Conservation (phyloP, 2,888 invertebrate species). For the Augiades crinisus region DNA sequence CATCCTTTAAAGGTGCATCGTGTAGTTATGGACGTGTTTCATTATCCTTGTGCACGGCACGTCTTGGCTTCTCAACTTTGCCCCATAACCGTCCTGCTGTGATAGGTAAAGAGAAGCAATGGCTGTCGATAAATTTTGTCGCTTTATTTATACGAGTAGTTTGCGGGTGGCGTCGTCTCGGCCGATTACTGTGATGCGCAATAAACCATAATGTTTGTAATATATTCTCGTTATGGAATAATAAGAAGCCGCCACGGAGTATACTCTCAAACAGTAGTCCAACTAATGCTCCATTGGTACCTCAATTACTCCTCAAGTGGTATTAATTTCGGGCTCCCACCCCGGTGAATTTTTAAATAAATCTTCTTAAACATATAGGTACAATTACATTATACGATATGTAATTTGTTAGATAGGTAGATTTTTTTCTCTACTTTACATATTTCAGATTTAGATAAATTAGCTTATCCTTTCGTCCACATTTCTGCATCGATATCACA, state of each 20-base stretch:
- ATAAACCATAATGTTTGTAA: conserved; percentile 29
- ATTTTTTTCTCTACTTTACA: no score
- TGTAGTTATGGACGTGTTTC: conserved; percentile 9
- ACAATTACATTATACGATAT: no score
- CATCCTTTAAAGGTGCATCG: conserved; percentile 11
- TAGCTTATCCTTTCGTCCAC: no score
- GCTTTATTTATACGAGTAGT: conserved; percentile 47
- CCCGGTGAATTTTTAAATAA: no score
- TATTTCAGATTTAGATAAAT: no score
- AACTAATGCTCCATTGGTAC: no score
- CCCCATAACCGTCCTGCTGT: conserved; percentile 64
- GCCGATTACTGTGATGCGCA: conserved; percentile 40
- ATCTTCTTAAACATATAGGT: no score
- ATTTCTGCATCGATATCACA: no score
- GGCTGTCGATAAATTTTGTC: conserved; percentile 55
- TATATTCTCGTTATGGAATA: conserved; percentile 23
- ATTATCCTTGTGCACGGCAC: conserved; percentile 38
- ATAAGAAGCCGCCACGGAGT: conserved; percentile 15
- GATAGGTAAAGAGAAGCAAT: conserved; percentile 61
- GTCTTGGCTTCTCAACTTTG: conserved; percentile 57
- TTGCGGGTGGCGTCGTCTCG: conserved; percentile 40
- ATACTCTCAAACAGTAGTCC: no score
- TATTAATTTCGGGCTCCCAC: no score
- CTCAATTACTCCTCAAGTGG: no score
- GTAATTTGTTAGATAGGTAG: no score